These are phyloP conservation scores for Mobula hypostoma DNA, from an alignment of 2,113 vertebrate genomes.

Conservation along the genomic window DNA sequence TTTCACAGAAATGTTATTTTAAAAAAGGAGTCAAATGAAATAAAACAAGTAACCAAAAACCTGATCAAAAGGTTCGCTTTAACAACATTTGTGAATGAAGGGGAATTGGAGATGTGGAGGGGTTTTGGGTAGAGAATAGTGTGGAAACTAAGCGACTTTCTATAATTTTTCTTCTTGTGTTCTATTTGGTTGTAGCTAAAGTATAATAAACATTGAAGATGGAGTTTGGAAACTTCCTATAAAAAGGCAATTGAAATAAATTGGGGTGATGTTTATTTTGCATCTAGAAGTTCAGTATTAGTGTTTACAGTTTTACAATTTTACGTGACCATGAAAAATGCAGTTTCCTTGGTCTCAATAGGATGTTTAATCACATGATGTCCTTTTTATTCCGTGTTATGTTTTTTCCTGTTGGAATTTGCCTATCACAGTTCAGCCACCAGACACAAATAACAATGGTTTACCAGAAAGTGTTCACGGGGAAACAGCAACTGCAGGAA, in stretches of 20 bases:
- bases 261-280: neutral
- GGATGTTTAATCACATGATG: neutral
- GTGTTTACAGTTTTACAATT: neutral
- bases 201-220: neutral
- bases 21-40: neutral
- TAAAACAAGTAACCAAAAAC: neutral
- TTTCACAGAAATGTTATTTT: neutral
- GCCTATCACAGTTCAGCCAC: constrained; percentile 30
- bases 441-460: constrained; percentile 21
- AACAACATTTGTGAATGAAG: neutral
- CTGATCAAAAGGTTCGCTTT: neutral
- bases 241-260: neutral
- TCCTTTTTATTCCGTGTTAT: too few species aligned
- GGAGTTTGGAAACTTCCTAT: neutral
- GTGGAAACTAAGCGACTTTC: neutral
- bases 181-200: neutral
- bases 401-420: neutral
- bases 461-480: constrained; percentile 37
- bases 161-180: neutral
- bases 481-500: constrained; percentile 38
- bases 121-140: neutral
- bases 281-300: neutral
- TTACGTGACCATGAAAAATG: neutral
- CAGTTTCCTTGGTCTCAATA: neutral
- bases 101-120: neutral